phyloP scores from a whole-genome alignment of 2,113 vertebrate species.

The Ceuthmochares aereus region DNA sequence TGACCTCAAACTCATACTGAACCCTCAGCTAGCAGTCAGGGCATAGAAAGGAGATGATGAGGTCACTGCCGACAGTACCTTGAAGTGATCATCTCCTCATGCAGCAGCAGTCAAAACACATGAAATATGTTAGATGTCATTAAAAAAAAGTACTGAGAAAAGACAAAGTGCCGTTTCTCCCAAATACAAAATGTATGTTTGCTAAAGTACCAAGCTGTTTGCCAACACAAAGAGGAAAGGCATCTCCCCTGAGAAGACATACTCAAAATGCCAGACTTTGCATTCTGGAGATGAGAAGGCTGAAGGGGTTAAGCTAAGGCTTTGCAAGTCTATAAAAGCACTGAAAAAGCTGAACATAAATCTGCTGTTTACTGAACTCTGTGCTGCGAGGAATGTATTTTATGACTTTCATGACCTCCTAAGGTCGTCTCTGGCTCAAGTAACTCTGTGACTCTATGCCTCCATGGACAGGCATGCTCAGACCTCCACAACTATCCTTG shows the following conservation, averaged over 20 bases:
- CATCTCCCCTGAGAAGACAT: not conserved
- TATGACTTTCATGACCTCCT: accelerated
- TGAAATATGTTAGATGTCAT: not conserved
- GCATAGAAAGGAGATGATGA: not conserved
- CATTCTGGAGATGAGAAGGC: not conserved
- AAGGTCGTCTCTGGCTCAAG: not conserved
- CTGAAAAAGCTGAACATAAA: not conserved
- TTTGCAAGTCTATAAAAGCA: not conserved
- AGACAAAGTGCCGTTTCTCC: not conserved
- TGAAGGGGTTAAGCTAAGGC: not conserved
- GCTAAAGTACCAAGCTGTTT: not conserved
- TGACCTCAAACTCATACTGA: not conserved
- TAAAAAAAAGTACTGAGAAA: not conserved
- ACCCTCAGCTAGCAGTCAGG: not conserved
- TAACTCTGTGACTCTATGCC: not conserved
- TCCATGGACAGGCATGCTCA: not conserved
- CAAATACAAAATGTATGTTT: not conserved
- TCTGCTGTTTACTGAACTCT: not conserved
- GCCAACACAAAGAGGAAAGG: not conserved
- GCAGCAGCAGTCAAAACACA: not conserved
- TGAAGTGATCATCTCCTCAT: not conserved
- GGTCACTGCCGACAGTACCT: not conserved
- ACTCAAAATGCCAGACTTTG: not conserved
- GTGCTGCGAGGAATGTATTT: not conserved
- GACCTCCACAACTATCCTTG: not conserved